Evolutionary conservation across 2,797 vertebrate species (phyloP), one percentile per base, ranked within the genome.

Genomic region (Sebastes hopkinsi): DNA sequence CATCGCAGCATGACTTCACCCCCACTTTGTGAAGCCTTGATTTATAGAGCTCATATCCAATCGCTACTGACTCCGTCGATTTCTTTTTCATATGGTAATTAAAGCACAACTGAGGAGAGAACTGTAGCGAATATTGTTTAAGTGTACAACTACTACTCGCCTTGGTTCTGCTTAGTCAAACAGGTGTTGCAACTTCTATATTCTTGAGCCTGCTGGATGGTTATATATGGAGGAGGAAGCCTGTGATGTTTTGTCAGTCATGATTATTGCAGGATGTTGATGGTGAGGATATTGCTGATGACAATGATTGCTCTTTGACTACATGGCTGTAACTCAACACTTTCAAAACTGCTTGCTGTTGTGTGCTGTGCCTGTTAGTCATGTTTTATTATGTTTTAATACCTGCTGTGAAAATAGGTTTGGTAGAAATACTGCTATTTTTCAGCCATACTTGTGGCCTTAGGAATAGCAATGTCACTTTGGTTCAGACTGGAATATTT

Each of bases 1-100:
- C 52, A 79, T 88, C 89, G 67, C 88, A 87, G 89, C 80, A 38
- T 5, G 87, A 79, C 23, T 25, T 59, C 81, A 76, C 62, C 52
- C 79, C 64, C 71, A 29, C 75, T 87, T 77, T 75, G 60, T 72
- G 22, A 36, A 32, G 58, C 72, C 4, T 27, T 79, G 83, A 84
- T 87, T 87, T 84, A 72, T 77, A 46, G 79, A 22, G 55, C 71
- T 79, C 77, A 85, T 79, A 86, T 78, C 32, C 4, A 88, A 54
- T 65, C 65, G 29, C 20, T 29, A 25, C 68, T 56, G 36, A 77
- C 78, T 70, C 75, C 70, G 55, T 74, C 29, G 16, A 5, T 54
- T 73, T 75, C 12, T 61, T 29, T 83, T 83, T 66, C 11, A 25
- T 60, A 18, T 25, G 18, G 8, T 75, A 75, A 88, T 77, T 65